Conservation (phyloP, 2,797 vertebrate genomes). For the Phrynocephalus forsythii region DNA sequence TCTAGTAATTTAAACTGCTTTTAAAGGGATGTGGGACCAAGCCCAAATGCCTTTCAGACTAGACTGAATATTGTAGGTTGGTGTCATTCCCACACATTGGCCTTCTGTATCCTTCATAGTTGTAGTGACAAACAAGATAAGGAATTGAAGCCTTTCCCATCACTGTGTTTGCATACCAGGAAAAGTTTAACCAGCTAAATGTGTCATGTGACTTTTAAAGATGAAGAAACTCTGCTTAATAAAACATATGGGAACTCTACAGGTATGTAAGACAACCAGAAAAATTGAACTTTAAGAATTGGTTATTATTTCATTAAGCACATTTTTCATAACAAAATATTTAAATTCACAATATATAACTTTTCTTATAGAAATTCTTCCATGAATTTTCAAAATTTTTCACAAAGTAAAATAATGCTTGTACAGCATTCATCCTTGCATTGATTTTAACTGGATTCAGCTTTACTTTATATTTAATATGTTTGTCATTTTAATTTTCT, state of each 20-base stretch:
- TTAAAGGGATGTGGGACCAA: too few species aligned
- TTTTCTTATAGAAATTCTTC: too few species aligned
- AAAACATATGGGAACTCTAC: constrained; percentile 1
- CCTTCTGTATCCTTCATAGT: not conserved
- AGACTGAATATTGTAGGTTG: not conserved
- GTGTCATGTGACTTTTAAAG: not conserved
- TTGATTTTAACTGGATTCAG: too few species aligned
- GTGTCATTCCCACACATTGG: not conserved
- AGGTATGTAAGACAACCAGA: not conserved
- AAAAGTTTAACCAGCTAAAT: not conserved
- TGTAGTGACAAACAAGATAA: not conserved
- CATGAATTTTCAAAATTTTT: not conserved
- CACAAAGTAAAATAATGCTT: not conserved
- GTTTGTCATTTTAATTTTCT: too few species aligned
- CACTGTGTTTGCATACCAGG: not conserved
- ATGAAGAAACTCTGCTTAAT: not conserved
- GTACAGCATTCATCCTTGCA: too few species aligned
- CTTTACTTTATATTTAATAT: too few species aligned
- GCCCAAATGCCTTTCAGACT: not conserved
- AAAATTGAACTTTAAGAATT: not conserved
- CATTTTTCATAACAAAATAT: too few species aligned
- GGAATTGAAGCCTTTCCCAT: not conserved
- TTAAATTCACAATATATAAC: too few species aligned
- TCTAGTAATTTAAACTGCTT: too few species aligned
- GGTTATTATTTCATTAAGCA: not conserved